Evolutionary conservation across 2,113 vertebrate species (phyloP).

Genomic region (Plotosus lineatus): DNA sequence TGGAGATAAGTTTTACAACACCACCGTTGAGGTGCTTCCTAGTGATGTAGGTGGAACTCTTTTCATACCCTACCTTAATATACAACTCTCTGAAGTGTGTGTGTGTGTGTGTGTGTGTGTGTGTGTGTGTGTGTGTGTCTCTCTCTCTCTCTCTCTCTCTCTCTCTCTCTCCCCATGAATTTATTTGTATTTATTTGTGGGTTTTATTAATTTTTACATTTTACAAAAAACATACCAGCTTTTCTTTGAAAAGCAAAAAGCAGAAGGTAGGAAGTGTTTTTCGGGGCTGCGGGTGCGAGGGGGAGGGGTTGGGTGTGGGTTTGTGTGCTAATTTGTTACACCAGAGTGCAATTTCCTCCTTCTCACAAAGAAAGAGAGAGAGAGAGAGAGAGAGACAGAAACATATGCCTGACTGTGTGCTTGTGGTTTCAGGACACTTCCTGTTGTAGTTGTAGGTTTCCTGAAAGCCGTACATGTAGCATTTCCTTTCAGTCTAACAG

Average conservation of each 20-base stretch:
- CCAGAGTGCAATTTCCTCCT: slow-evolving; percentile 24
- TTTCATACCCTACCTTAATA: not conserved
- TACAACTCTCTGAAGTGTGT: not conserved
- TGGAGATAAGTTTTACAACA: slow-evolving; percentile 78
- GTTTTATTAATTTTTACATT: too few species aligned
- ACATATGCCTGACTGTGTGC: not conserved
- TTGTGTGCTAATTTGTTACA: not conserved
- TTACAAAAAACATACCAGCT: too few species aligned
- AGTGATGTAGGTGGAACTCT: slow-evolving; percentile 71
- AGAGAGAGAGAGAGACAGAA: not conserved
- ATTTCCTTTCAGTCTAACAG: not conserved
- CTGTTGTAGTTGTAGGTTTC: not conserved
- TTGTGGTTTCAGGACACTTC: slow-evolving; percentile 5
- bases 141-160: too few species aligned
- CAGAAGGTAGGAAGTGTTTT: not conserved
- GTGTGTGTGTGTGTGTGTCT: not conserved
- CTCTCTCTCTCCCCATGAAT: too few species aligned
- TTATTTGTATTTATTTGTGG: too few species aligned
- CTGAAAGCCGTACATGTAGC: too few species aligned
- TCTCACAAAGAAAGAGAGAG: too few species aligned
- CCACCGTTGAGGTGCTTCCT: slow-evolving; percentile 80
- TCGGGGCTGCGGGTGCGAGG: not conserved
- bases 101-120: not conserved
- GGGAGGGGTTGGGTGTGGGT: not conserved
- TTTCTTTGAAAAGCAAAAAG: too few species aligned